Evolutionary conservation across 23 tunicate species (phyloP).

Genomic region (Styela clava): DNA sequence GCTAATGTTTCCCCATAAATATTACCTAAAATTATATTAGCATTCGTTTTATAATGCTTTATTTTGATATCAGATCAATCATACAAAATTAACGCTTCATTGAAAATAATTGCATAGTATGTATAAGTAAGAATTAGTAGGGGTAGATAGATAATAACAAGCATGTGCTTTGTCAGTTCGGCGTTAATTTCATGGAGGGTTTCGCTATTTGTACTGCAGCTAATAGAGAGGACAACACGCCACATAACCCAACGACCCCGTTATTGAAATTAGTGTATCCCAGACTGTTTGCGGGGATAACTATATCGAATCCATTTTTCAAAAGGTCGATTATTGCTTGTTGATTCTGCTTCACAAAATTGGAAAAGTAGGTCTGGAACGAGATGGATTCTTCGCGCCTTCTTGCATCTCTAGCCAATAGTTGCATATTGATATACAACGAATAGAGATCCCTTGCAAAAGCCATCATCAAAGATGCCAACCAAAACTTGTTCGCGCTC

Average conservation of each 20-base stretch:
- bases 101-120: too few species aligned
- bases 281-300: slow-evolving; percentile 67
- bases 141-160: too few species aligned
- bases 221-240: slow-evolving; percentile 58
- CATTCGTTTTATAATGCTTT: too few species aligned
- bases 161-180: too few species aligned
- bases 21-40: too few species aligned
- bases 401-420: neutral
- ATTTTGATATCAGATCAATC: too few species aligned
- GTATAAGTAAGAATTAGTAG: too few species aligned
- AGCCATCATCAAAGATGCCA: slow-evolving; percentile 42
- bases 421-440: slow-evolving; percentile 17
- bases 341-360: slow-evolving; percentile 30
- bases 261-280: slow-evolving; percentile 67
- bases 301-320: slow-evolving; percentile 67
- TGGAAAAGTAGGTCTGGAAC: neutral
- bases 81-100: too few species aligned
- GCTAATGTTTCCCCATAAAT: too few species aligned
- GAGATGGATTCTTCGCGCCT: neutral
- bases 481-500: slow-evolving; percentile 52
- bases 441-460: slow-evolving; percentile 59
- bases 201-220: slow-evolving; percentile 69
- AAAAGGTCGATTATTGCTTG: slow-evolving; percentile 62
- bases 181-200: slow-evolving; percentile 54
- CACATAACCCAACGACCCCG: slow-evolving; percentile 77